phyloP scores from a whole-genome alignment of 2,888 invertebrate genomes.

The Sesia bembeciformis region DNA sequence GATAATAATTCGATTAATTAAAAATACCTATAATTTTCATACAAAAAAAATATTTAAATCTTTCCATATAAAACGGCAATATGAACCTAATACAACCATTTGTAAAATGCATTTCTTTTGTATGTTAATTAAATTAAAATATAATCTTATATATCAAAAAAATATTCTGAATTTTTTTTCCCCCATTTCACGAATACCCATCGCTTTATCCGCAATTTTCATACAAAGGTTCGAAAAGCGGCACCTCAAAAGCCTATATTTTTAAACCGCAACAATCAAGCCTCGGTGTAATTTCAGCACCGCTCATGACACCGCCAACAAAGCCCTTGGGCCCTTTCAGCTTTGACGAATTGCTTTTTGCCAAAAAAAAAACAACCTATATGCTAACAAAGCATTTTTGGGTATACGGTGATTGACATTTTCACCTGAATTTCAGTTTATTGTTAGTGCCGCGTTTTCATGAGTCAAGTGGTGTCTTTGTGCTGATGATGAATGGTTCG shows the following conservation, averaged over 20 bases:
- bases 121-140: too few species aligned
- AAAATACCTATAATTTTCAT: too few species aligned
- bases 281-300: slow-evolving; percentile 1
- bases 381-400: slow-evolving; percentile 18
- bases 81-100: too few species aligned
- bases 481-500: neutral
- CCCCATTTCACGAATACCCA: too few species aligned
- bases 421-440: slow-evolving; percentile 11
- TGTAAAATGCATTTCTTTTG: too few species aligned
- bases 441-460: slow-evolving; percentile 1
- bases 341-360: slow-evolving; percentile 19
- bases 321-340: slow-evolving; percentile 10
- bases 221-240: too few species aligned
- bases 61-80: too few species aligned
- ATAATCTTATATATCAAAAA: too few species aligned
- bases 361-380: slow-evolving; percentile 7
- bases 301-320: slow-evolving; percentile 2
- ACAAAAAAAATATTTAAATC: too few species aligned
- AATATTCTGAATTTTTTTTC: too few species aligned
- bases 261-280: neutral
- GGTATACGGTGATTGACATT: slow-evolving; percentile 15
- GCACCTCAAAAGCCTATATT: neutral
- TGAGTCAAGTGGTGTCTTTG: neutral
- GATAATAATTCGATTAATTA: too few species aligned
- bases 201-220: too few species aligned